Evolutionary conservation across 2,113 vertebrate genomes (phyloP), one percentile per base, ranked within the genome.

Genomic region (Dipodomys stephensi): DNA sequence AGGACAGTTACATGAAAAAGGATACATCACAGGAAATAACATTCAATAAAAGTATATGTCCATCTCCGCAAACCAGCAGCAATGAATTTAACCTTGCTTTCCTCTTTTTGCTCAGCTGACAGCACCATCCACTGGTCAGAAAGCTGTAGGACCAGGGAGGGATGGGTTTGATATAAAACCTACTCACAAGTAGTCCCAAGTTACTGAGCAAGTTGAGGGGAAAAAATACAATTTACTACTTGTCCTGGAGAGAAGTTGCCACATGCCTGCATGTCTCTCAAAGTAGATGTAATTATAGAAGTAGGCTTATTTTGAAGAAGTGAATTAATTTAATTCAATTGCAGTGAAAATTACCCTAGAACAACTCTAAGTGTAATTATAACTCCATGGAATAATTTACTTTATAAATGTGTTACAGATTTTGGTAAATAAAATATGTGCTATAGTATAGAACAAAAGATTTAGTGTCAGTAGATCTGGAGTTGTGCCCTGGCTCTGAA

Each of bases 301-400:
- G 44, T 88, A 74, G 57, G 4, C 87, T 95, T 93, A 76, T 87
- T 95, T 74, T 95, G 77, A 94, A 79, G 32, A 95, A 85, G 7
- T 71, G 39, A 88, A 87, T 72, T 76, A 86, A 83, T 84, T 91
- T n/a, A 77, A 77, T 86, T 88, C 62, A 92, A 79, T 85, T 83
- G 67, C 64, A 68, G 8, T 93, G 25, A 91, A 94, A n/a, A 84
- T 74, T 85, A 82, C 30, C 27, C 53, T 15, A 78, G 32, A 73
- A 46, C 9, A 78, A 62, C 62, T 62, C 81, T 85, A 79, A 94
- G 28, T 57, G 85, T 23, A 94, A 74, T 84, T 39, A 57, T 27
- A 93, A 80, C 78, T 82, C 53, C 12, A 35, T 94, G 65, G 57
- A 28, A 85, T 79, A 90, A 67, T 83, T 93, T 83, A 8, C 20